Conservation (phyloP, 2,888 invertebrate genomes). For the Hofmannophila pseudospretella region DNA sequence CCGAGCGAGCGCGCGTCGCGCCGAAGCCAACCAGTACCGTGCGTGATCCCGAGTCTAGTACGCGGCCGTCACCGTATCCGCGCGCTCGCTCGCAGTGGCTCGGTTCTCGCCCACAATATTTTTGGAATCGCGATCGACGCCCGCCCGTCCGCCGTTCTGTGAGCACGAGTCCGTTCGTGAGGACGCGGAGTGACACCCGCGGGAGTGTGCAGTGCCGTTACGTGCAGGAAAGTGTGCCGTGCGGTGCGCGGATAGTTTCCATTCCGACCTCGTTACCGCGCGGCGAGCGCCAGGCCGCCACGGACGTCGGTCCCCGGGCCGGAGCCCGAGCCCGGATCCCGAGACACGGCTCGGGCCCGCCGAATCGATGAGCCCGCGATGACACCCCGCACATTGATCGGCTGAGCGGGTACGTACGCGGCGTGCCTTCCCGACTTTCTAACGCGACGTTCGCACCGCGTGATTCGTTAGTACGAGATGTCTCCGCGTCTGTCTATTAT, state of each 20-base stretch:
- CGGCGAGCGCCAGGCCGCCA: no score
- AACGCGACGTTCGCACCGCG: conserved; percentile 1
- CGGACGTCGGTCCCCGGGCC: conserved; percentile 40
- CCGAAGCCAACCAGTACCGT: conserved; percentile 66
- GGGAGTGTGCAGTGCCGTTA: conserved; percentile 22
- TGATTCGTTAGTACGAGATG: conserved; percentile 3
- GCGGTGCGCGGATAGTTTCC: no score
- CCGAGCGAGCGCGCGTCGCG: conserved; percentile 39
- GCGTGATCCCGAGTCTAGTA: conserved; percentile 54
- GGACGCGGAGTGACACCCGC: conserved; percentile 6
- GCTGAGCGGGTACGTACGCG: conserved; percentile 45
- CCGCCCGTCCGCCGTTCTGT: conserved; percentile 24
- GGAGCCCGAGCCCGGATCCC: conserved; percentile 34
- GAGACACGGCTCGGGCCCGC: conserved; percentile 21
- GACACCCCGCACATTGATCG: conserved; percentile 66
- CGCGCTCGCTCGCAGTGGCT: conserved; percentile 42
- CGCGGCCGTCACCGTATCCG: conserved; percentile 52
- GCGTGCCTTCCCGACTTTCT: conserved; percentile 19
- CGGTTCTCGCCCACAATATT: conserved; percentile 21
- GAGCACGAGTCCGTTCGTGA: conserved; percentile 14
- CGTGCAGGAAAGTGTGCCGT: conserved; percentile 46
- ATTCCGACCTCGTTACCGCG: conserved; percentile 61
- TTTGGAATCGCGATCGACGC: conserved; percentile 27
- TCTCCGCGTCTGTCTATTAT: background rate
- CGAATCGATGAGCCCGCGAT: conserved; percentile 55